Evolutionary conservation across 2,797 vertebrate species (phyloP).

Genomic region (Alfaro cultratus): DNA sequence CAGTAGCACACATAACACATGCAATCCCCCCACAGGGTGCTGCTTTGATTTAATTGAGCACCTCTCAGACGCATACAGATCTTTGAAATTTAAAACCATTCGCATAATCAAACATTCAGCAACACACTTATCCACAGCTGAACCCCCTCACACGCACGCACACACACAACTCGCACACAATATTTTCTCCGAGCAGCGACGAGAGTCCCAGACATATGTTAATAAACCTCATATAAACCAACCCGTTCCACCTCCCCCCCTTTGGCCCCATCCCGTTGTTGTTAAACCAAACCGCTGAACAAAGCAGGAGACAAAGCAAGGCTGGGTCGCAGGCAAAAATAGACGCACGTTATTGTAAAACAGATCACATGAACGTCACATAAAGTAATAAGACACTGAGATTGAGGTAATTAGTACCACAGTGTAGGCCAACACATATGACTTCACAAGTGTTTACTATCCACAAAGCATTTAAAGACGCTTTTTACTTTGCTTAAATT

Average conservation of each 20-base stretch:
- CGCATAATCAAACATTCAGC: conserved; percentile 68
- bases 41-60: conserved; percentile 58
- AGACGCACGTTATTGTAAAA: conserved; percentile 32
- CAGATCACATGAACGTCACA: conserved; percentile 3
- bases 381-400: conserved; percentile 18
- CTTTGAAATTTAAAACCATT: conserved; percentile 68
- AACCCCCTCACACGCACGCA: conserved; percentile 14
- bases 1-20: conserved; percentile 38
- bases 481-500: conserved; percentile 20
- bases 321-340: conserved; percentile 47
- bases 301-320: conserved; percentile 59
- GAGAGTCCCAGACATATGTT: conserved; percentile 61
- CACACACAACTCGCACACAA: background rate
- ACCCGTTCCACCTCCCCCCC: conserved; percentile 17
- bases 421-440: background rate
- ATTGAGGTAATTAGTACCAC: conserved; percentile 20
- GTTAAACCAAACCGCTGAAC: conserved; percentile 49
- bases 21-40: conserved; percentile 46
- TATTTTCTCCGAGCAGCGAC: conserved; percentile 16
- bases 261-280: conserved; percentile 37
- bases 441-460: background rate
- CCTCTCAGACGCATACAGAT: conserved; percentile 50
- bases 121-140: conserved; percentile 56
- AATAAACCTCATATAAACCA: conserved; percentile 69
- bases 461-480: conserved; percentile 6